These are phyloP conservation scores for Amblyornis subalaris DNA, from an alignment of 2,113 vertebrate genomes.

Conservation along the genomic window DNA sequence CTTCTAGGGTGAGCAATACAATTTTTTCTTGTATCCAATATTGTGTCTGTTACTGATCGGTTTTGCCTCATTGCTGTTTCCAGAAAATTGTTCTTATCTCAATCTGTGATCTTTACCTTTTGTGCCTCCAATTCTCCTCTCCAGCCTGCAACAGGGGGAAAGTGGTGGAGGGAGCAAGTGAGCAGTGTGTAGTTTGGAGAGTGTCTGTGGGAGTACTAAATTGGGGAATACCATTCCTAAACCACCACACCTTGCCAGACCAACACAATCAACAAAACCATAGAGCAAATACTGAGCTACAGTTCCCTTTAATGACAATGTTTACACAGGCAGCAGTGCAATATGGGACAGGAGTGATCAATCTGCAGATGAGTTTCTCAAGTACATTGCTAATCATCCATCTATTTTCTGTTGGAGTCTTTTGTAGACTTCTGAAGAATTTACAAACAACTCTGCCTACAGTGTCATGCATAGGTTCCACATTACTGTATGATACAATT, in stretches of 20 bases:
- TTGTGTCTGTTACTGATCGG: neutral
- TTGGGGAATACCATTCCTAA: neutral
- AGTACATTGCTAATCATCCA: neutral
- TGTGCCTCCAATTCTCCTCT: neutral
- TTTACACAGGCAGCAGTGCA: neutral
- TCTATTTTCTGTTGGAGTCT: neutral
- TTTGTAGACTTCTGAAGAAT: neutral
- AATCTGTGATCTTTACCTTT: neutral
- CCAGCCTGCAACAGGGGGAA: accelerated
- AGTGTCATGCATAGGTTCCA: neutral
- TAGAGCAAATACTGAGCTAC: neutral
- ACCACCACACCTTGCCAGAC: neutral
- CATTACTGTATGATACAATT: neutral
- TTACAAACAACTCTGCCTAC: neutral
- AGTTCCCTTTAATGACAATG: neutral
- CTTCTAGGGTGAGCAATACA: accelerated
- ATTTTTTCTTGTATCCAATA: neutral
- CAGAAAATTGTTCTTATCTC: neutral
- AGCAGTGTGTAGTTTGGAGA: accelerated
- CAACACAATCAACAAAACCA: neutral
- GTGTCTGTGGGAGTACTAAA: neutral
- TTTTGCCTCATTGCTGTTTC: neutral
- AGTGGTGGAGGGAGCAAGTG: accelerated
- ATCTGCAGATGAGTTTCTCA: neutral
- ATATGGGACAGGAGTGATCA: neutral